Conservation (phyloP, 2,888 invertebrate species). For the Sphaerophoria taeniata region DNA sequence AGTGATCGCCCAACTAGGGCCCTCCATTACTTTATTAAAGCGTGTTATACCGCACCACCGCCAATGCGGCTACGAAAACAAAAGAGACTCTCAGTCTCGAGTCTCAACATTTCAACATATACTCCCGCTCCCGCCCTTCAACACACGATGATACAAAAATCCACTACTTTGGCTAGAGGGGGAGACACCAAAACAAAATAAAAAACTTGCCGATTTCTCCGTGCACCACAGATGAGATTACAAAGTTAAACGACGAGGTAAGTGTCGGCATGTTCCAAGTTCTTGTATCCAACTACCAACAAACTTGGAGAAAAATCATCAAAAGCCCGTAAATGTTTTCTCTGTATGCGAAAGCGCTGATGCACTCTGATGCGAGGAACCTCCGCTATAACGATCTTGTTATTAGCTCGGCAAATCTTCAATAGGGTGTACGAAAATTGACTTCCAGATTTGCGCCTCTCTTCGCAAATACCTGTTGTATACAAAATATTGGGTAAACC, state of each 20-base stretch:
- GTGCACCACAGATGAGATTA: conserved; percentile 66
- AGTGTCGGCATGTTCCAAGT: conserved; percentile 71
- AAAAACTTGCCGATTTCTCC: conserved; percentile 52
- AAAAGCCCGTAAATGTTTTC: conserved; percentile 31
- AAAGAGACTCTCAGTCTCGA: conserved; percentile 58
- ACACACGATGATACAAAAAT: conserved; percentile 8
- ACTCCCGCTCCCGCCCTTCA: conserved; percentile 7
- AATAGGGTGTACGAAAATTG: conserved; percentile 73
- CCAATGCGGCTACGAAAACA: conserved; percentile 48
- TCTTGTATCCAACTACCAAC: conserved; percentile 3
- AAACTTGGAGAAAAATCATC: conserved; percentile 70
- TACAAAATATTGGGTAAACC: not conserved
- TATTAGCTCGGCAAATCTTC: conserved; percentile 75
- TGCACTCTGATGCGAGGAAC: conserved; percentile 10
- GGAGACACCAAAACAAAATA: conserved; percentile 2
- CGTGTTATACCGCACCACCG: conserved; percentile 68
- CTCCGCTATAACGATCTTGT: conserved; percentile 73
- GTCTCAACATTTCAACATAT: not conserved
- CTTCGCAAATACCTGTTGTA: conserved; percentile 19
- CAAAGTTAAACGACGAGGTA: conserved; percentile 74
- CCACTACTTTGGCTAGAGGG: conserved; percentile 36
- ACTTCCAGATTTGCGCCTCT: conserved; percentile 72
- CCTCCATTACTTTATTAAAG: conserved; percentile 74
- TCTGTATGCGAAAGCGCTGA: not conserved
- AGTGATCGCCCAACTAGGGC: conserved; percentile 75